Base-by-base conservation (phyloP, 2,797 vertebrate genomes). In the Melanotaenia trifasciata region DNA sequence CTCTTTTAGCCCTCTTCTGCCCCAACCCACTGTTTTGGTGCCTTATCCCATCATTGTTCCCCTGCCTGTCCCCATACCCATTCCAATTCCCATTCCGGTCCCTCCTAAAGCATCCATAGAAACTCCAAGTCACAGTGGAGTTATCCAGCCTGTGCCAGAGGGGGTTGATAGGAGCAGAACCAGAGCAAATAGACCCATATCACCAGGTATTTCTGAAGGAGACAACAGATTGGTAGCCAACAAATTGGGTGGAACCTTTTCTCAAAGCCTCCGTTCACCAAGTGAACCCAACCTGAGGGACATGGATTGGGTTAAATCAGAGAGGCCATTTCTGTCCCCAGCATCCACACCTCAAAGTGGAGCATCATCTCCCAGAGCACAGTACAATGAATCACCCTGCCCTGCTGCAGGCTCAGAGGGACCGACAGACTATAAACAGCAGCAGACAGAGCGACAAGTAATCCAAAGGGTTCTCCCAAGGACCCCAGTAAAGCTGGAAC, bases 21-120 rank as follows among this genome's bases (percentile, higher is more conserved):
- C 98, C 54, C 98, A 98, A 2, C 96, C 97, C 0, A 99, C 96
- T 68, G 89, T 99, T 74, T 89, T 99, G 80, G 96, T 99, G 92
- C 98, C 98, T 78, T 99, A 99, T 87, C 98, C 98, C 0, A 96
- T 99, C 61, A 96, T 99, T 56, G 96, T 99, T 68, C 98, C 98
- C 36, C 80, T 99, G 72, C 98, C 98, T 0, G 96, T 99, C 47
- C 98, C 98, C 54, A 97, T 99, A 84, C 97, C 98, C 33, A 98
- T 99, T 82, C 98, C 98, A 13, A 96, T 99, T 65, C 98, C 97
- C 16, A 95, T 99, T 89, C 96, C 96, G 79, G 82, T 95, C 0
- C 95, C 97, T 81, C 93, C 96, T 83, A 97, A 97, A 84, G 92
- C 94, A 84, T 90, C 95, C 61, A 88, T 89, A 1, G 96, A 97